These are phyloP conservation scores for Zonotrichia albicollis DNA, from an alignment of 2,797 vertebrate species.

Conservation along the genomic window DNA sequence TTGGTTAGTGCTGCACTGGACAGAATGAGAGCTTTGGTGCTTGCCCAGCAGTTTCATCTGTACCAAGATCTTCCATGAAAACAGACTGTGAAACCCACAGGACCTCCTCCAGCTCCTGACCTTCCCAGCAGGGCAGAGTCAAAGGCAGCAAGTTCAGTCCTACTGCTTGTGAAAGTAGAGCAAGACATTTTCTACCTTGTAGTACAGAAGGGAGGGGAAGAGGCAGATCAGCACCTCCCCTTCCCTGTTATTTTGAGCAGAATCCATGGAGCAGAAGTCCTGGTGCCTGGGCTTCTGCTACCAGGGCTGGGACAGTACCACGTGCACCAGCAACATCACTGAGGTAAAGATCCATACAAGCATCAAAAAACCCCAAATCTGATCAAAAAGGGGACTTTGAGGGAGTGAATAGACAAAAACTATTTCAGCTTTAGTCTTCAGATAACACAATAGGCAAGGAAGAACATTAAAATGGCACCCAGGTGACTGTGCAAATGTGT, in stretches of 20 bases:
- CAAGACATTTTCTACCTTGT: neutral
- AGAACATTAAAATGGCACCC: neutral
- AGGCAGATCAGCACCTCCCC: neutral
- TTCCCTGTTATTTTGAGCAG: neutral
- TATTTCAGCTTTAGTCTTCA: neutral
- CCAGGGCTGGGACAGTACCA: neutral
- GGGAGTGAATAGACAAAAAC: neutral
- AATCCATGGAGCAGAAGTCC: neutral
- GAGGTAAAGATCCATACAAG: neutral
- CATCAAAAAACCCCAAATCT: neutral
- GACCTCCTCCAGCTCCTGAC: neutral
- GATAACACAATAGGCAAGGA: neutral
- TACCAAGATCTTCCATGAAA: neutral
- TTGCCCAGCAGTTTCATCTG: neutral
- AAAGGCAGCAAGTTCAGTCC: neutral
- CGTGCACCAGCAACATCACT: neutral
- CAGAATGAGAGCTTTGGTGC: neutral
- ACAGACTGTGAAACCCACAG: neutral
- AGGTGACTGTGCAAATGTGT: neutral
- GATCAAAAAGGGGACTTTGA: neutral
- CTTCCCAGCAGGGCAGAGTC: neutral
- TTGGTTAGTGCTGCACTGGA: neutral
- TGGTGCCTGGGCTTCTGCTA: accelerated
- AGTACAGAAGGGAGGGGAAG: neutral
- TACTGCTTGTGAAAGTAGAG: neutral